phyloP scores from a whole-genome alignment of 2,113 vertebrate species.

The Lepus americanus region DNA sequence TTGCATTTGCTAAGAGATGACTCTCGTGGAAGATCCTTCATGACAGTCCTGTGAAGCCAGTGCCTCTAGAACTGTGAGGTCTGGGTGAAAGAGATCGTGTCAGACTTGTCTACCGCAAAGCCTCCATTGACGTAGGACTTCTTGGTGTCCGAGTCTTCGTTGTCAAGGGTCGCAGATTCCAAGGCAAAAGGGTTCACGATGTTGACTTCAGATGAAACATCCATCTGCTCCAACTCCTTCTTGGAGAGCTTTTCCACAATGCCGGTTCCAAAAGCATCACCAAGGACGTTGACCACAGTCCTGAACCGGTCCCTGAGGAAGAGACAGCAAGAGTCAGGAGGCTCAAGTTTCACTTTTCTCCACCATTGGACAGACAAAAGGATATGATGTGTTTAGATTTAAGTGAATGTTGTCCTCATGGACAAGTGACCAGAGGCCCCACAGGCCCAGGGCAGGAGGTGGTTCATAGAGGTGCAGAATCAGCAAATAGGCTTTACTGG shows the following conservation, averaged over 20 bases:
- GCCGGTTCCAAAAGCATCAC: conserved; percentile 96
- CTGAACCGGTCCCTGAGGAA: conserved; percentile 95
- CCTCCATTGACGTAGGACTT: conserved; percentile 97
- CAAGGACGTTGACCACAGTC: conserved; percentile 98
- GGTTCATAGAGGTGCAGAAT: background rate
- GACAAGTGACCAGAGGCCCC: background rate
- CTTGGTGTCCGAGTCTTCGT: conserved; percentile 92
- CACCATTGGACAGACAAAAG: background rate
- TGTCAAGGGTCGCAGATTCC: conserved; percentile 91
- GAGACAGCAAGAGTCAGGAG: conserved; percentile 68
- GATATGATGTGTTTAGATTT: background rate
- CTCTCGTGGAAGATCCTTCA: conserved; percentile 71
- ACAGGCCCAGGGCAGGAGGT: background rate
- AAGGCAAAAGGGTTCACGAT: conserved; percentile 96
- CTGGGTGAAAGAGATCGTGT: conserved; percentile 96
- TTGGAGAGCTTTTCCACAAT: conserved; percentile 97
- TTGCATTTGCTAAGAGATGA: conserved; percentile 77
- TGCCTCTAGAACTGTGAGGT: conserved; percentile 96
- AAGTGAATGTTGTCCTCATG: background rate
- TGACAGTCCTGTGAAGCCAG: conserved; percentile 56
- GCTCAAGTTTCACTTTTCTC: background rate
- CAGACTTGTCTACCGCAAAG: conserved; percentile 96
- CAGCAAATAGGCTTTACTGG: background rate
- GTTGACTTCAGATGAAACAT: conserved; percentile 93
- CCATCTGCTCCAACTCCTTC: conserved; percentile 95